These are phyloP conservation scores for Gonioctena quinquepunctata DNA, from an alignment of 1,140 invertebrate species.

Conservation along the genomic window DNA sequence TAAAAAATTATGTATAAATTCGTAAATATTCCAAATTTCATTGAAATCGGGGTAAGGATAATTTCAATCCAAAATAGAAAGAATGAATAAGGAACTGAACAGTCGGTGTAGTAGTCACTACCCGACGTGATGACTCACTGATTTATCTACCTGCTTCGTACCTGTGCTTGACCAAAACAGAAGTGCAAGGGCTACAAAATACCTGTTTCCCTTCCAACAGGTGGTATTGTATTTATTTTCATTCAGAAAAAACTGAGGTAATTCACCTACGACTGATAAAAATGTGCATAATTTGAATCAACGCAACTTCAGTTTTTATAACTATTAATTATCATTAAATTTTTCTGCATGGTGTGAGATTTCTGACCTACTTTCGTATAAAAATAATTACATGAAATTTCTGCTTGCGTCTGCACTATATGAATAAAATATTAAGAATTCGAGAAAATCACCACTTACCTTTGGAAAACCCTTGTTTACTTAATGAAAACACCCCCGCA, in stretches of 20 bases:
- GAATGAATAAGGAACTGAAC: too few relatives aligned
- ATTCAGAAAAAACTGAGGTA: not conserved
- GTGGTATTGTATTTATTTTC: not conserved
- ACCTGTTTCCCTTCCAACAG: not conserved
- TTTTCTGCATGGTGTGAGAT: constrained; percentile 8
- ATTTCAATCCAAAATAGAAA: too few relatives aligned
- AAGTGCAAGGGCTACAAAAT: not conserved
- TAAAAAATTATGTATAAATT: too few relatives aligned
- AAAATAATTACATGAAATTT: not conserved
- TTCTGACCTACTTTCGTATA: constrained; percentile 7
- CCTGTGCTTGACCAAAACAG: constrained; percentile 6
- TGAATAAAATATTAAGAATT: not conserved
- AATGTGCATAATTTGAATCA: not conserved
- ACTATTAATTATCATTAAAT: not conserved
- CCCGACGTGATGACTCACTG: not conserved
- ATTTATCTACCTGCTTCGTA: constrained; percentile 4
- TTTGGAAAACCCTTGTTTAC: not conserved
- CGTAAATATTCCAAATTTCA: too few relatives aligned
- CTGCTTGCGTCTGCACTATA: not conserved
- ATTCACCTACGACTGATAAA: not conserved
- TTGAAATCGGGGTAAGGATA: too few relatives aligned
- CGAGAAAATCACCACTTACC: not conserved
- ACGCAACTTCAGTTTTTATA: not conserved
- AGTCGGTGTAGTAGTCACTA: not conserved
- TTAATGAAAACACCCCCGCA: not conserved